Conservation (phyloP, 2,113 vertebrate species). For the Sporophila hypoxantha region DNA sequence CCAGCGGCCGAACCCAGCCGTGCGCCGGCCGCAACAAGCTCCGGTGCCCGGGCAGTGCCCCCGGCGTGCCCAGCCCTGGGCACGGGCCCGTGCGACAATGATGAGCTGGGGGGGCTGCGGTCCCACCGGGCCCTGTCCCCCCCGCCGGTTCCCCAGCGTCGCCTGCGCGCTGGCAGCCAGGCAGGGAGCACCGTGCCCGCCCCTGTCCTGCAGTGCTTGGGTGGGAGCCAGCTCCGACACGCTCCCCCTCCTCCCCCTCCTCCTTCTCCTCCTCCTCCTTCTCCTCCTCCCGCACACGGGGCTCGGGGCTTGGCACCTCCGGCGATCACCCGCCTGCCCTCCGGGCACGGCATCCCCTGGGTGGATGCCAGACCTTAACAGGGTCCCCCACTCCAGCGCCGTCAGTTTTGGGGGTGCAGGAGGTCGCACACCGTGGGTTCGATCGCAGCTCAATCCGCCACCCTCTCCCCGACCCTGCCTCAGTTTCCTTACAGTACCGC, state of each 20-base stretch:
- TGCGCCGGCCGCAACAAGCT: neutral
- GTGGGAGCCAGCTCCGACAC: conserved; percentile 36
- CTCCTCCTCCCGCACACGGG: neutral
- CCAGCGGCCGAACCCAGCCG: neutral
- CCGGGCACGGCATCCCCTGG: neutral
- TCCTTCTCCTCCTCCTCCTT: neutral
- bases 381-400: neutral
- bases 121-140: conserved; percentile 5
- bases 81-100: neutral
- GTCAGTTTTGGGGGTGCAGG: neutral
- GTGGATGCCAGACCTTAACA: neutral
- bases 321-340: neutral
- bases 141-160: conserved; percentile 22
- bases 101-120: conserved; percentile 1
- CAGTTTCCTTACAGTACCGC: neutral
- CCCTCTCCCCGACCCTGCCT: neutral
- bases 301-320: neutral
- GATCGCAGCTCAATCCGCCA: rapidly evolving
- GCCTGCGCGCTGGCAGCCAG: conserved; percentile 49
- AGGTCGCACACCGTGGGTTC: neutral
- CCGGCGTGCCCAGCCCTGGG: neutral
- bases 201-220: conserved; percentile 58
- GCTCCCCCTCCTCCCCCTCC: conserved; percentile 8
- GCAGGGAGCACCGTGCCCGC: conserved; percentile 52
- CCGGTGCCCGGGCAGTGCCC: neutral